Evolutionary conservation across 2,113 vertebrate genomes (phyloP), one percentile per base, ranked within the genome.

Genomic region (Gambusia holbrooki): DNA sequence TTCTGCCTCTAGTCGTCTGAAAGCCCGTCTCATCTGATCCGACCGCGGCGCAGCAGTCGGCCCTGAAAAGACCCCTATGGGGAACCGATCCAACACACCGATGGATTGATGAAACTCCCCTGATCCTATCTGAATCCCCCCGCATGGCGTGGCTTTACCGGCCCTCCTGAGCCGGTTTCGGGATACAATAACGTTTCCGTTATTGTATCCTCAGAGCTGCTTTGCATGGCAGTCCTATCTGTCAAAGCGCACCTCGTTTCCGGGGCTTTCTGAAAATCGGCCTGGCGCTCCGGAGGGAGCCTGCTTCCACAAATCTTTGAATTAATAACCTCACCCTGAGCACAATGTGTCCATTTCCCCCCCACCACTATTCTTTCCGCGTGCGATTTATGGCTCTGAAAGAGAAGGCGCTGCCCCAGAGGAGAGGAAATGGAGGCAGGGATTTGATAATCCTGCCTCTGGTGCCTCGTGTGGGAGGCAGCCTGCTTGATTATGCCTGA

Each of bases 261-360:
- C 65, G 13, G 62, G 45, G 29, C 69, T 19, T 76, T 73, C 70
- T 79, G 66, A 74, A 84, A 80, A 70, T 74, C 71, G 78, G 75
- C 72, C 71, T 68, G 71, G 54, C 67, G 37, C 13, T 79, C 85
- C 84, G 25, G 51, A 69, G 83, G 83, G 84, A 89, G 12, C 14
- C 1, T 8, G 72, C 73, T 85, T 79, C 73, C 40, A 78, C 84
- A 88, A 83, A 80, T 64, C 76, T 81, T 70, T 65, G 79, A 81
- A 90, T 86, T 81, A 90, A 86, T 88, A 88, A 74, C 74, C 54
- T 75, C 62, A 69, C 75, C 71, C 72, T 79, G 71, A 82, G 78
- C 60, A 79, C 71, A 62, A 63, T 73, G 66, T 51, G 74, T 87
- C 83, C 51, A 48, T 87, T 64, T 58, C 51, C 28, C 72, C 37